Conservation (phyloP, 1,140 invertebrate genomes). For the Leptopilina boulardi region DNA sequence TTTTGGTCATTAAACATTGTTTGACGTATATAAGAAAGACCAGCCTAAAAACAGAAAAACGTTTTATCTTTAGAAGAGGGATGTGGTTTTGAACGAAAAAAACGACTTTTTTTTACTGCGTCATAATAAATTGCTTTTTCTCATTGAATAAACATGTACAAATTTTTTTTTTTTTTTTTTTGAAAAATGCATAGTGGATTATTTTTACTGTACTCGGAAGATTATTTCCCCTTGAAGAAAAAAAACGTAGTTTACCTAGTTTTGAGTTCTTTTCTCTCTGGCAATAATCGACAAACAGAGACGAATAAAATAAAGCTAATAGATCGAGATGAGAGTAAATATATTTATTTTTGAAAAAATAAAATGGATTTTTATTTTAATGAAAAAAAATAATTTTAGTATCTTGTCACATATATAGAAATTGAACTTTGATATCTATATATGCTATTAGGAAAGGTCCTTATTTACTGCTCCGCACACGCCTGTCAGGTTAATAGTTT, state of each 20-base stretch:
- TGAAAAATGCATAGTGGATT: neutral
- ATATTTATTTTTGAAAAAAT: too few species aligned
- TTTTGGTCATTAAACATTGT: neutral
- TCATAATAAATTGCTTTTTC: constrained; percentile 2
- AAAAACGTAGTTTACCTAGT: too few species aligned
- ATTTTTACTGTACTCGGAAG: constrained; percentile 1
- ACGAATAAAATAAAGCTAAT: neutral
- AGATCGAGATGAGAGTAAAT: too few species aligned
- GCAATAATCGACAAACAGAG: neutral
- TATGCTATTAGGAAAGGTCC: neutral
- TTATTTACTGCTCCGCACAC: constrained; percentile 24
- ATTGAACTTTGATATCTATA: neutral
- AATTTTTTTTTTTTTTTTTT: neutral
- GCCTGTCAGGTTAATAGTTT: constrained; percentile 13
- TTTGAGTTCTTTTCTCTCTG: neutral
- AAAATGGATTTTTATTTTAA: too few species aligned
- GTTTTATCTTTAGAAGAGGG: neutral
- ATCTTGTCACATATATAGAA: neutral
- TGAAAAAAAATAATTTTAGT: too few species aligned
- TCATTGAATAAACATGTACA: neutral
- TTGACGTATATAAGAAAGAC: neutral
- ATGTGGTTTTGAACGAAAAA: neutral
- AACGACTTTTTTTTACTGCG: neutral
- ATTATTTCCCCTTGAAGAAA: neutral
- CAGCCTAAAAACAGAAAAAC: neutral